These are phyloP conservation scores for Syrrhaptes paradoxus DNA, from an alignment of 2,113 vertebrate species.

Conservation along the genomic window DNA sequence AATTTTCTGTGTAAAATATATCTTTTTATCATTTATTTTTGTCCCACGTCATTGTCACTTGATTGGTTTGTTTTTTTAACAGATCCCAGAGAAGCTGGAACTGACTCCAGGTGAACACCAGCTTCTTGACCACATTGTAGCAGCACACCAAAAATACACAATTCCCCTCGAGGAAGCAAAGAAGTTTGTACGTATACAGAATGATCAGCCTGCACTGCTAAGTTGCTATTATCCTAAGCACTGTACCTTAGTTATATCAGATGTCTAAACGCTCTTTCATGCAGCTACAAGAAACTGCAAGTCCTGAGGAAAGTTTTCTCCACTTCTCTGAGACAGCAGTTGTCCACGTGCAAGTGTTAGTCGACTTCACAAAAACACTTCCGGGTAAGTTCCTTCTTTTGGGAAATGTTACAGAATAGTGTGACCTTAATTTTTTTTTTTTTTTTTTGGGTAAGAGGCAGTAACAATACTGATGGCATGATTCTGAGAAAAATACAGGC, in stretches of 20 bases:
- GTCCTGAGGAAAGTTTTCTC: constrained; percentile 78
- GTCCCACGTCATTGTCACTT: background rate
- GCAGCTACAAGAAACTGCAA: constrained; percentile 83
- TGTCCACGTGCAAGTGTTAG: constrained; percentile 79
- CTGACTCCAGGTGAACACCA: constrained; percentile 83
- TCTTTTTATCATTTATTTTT: background rate
- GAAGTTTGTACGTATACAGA: constrained; percentile 79
- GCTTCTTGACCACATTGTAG: constrained; percentile 85
- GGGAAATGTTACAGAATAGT: background rate
- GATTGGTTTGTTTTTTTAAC: background rate
- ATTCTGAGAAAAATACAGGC: background rate
- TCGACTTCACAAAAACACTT: constrained; percentile 87
- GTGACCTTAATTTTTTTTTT: background rate
- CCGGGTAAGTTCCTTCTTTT: constrained; percentile 73
- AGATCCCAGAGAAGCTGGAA: constrained; percentile 72
- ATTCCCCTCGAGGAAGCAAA: constrained; percentile 77
- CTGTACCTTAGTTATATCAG: background rate
- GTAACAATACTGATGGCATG: background rate
- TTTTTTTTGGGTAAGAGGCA: background rate
- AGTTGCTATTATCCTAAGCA: background rate
- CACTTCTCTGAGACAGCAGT: constrained; percentile 74
- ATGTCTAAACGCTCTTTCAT: background rate
- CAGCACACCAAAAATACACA: constrained; percentile 84
- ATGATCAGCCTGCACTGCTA: background rate
- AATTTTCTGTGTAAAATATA: background rate